Evolutionary conservation across 2,888 invertebrate genomes (phyloP).

Genomic region (Parnassius glacialis): DNA sequence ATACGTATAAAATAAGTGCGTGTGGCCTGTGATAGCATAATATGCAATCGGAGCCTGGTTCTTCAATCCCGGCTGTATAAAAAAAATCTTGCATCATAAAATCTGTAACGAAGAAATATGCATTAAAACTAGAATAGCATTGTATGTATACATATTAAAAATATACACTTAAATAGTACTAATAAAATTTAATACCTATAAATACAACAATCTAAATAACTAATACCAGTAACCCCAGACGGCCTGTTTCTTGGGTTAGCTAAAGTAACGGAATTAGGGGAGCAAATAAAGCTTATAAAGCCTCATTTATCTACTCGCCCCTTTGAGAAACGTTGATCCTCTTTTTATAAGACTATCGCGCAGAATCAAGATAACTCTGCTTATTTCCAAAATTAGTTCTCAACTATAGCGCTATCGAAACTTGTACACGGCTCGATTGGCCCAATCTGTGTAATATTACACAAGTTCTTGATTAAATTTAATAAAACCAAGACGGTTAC

Average conservation of each 20-base stretch:
- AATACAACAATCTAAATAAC: no score
- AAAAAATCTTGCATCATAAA: no score
- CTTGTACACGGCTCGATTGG: constrained; percentile 76
- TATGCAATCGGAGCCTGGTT: no score
- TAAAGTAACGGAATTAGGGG: background rate
- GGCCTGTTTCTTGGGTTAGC: background rate
- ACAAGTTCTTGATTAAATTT: constrained; percentile 81
- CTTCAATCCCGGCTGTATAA: no score
- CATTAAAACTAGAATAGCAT: no score
- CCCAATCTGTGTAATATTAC: constrained; percentile 79
- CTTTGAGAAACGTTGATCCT: constrained; percentile 49
- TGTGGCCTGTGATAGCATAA: no score
- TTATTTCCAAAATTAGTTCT: constrained; percentile 77
- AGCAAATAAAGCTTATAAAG: constrained; percentile 5
- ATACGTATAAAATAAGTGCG: no score
- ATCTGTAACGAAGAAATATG: no score
- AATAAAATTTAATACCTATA: no score
- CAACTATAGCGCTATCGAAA: constrained; percentile 77
- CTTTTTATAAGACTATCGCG: constrained; percentile 70
- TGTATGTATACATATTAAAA: no score
- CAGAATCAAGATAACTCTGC: constrained; percentile 67
- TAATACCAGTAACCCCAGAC: background rate
- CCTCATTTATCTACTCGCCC: constrained; percentile 13
- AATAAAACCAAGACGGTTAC: constrained; percentile 79
- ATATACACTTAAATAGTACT: no score